These are phyloP conservation scores for Chlamydotis undulata DNA, from an alignment of 2,113 vertebrate species.

Conservation along the genomic window DNA sequence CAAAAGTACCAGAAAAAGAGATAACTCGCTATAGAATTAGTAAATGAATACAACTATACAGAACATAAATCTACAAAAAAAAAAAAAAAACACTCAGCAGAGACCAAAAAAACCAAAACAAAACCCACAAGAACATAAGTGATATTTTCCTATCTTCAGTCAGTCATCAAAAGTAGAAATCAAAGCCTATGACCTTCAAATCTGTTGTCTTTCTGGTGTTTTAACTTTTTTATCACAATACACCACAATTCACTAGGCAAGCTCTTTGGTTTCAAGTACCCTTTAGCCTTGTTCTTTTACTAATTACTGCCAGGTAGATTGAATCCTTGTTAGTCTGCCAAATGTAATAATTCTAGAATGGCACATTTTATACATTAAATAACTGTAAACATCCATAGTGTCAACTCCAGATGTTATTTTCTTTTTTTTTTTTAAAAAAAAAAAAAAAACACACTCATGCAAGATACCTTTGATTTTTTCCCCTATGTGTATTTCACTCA, in stretches of 20 bases:
- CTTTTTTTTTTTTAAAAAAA: neutral
- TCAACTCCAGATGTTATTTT: neutral
- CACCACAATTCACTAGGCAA: neutral
- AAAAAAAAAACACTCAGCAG: neutral
- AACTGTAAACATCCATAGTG: neutral
- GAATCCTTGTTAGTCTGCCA: neutral
- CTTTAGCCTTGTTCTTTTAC: neutral
- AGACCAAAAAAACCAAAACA: neutral
- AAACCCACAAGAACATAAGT: neutral
- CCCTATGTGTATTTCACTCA: neutral
- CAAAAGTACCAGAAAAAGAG: neutral
- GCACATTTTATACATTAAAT: neutral
- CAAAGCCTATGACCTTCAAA: neutral
- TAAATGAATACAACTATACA: neutral
- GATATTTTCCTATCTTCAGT: neutral
- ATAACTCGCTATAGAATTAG: neutral
- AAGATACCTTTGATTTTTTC: neutral
- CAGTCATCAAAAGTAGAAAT: neutral
- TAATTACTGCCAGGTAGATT: neutral
- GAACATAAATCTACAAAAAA: neutral
- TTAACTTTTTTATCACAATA: neutral
- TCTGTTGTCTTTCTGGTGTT: neutral
- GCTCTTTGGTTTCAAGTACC: neutral
- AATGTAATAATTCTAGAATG: neutral
- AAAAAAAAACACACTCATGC: neutral